phyloP scores from a whole-genome alignment of 2,113 vertebrate genomes.

The Prionailurus bengalensis region DNA sequence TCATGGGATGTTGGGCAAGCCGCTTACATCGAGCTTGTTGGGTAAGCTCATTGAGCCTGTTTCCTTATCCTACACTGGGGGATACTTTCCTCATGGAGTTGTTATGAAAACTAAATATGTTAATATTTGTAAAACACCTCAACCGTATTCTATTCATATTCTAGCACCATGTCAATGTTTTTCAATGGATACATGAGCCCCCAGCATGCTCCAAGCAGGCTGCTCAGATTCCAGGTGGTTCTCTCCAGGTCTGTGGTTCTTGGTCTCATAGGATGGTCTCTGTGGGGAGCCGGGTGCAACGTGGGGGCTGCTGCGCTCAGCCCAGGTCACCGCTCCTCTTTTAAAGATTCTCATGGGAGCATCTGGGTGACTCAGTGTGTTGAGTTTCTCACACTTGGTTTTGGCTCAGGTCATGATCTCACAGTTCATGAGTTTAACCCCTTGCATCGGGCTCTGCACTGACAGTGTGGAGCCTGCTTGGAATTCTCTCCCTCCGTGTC shows the following conservation, averaged over 20 bases:
- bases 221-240: fast-evolving
- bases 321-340: not conserved
- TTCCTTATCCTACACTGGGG: not conserved
- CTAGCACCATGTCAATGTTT: not conserved
- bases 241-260: not conserved
- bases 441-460: too few relatives aligned
- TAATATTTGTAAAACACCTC: not conserved
- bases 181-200: not conserved
- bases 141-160: too few relatives aligned
- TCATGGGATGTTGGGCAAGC: not conserved
- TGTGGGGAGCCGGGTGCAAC: not conserved
- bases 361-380: too few relatives aligned
- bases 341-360: not conserved
- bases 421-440: too few relatives aligned
- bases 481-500: too few relatives aligned
- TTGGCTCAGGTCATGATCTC: too few relatives aligned
- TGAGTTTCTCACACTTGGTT: too few relatives aligned
- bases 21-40: not conserved
- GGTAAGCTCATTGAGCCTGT: not conserved
- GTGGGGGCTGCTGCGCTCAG: not conserved
- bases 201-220: not conserved
- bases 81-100: not conserved
- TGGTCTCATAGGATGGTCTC: not conserved
- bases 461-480: too few relatives aligned
- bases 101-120: not conserved